phyloP scores from a whole-genome alignment of 1,140 invertebrate genomes.

The Sminthurinus signatus region DNA sequence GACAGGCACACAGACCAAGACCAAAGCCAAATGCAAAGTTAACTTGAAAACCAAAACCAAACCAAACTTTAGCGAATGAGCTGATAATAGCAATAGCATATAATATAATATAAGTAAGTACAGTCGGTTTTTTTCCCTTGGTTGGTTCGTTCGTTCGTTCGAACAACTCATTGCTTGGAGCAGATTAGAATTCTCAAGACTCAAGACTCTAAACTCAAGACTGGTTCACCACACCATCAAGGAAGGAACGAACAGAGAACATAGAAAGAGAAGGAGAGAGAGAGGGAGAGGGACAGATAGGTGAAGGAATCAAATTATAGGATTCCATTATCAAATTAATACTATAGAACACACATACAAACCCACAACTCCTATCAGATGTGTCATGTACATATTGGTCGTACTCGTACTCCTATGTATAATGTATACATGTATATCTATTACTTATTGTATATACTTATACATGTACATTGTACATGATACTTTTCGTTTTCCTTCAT shows the following conservation, averaged over 20 bases:
- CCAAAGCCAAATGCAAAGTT: too few species aligned
- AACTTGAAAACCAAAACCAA: neutral
- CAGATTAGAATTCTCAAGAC: conserved; percentile 11
- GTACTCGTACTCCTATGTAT: too few species aligned
- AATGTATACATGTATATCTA: too few species aligned
- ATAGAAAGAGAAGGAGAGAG: conserved; percentile 1
- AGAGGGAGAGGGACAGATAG: conserved; percentile 8
- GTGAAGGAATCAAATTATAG: conserved; percentile 8
- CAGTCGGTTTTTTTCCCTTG: too few species aligned
- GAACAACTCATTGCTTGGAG: conserved; percentile 7
- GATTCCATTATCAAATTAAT: conserved; percentile 16
- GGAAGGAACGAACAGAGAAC: too few species aligned
- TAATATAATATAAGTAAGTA: too few species aligned
- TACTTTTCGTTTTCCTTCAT: too few species aligned
- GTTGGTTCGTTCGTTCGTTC: neutral
- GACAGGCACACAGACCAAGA: too few species aligned
- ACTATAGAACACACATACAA: neutral
- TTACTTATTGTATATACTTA: too few species aligned
- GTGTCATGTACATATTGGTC: too few species aligned
- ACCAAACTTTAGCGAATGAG: conserved; percentile 12
- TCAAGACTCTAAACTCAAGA: conserved; percentile 12
- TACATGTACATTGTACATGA: too few species aligned
- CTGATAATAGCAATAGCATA: conserved; percentile 12
- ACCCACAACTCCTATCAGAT: too few species aligned
- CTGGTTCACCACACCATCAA: conserved; percentile 9